Percentiles rank a stretch among this genome's conserved stretches.
phyloP scores from a whole-genome alignment of 2,113 vertebrate genomes.

The Probosciger aterrimus region DNA sequence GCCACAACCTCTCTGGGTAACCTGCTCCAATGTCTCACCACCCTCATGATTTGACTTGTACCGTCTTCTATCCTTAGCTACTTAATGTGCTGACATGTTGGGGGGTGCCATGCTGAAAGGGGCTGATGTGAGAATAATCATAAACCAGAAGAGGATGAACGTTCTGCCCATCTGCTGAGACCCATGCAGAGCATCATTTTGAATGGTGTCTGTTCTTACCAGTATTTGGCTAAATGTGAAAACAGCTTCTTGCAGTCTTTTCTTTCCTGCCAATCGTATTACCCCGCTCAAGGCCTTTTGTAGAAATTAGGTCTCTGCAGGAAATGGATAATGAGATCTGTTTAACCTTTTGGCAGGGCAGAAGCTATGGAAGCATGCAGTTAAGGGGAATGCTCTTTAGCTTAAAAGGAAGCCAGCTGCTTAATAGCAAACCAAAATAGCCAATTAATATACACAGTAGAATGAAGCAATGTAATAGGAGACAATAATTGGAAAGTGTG shows the following conservation, averaged over 20 bases:
- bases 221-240: background rate
- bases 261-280: background rate
- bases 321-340: conserved; percentile 12
- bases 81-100: background rate
- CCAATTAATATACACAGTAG: background rate
- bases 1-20: background rate
- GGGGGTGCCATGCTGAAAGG: background rate
- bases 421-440: background rate
- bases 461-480: background rate
- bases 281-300: background rate
- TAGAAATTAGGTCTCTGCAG: conserved; percentile 15
- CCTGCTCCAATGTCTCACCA: background rate
- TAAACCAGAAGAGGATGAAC: background rate
- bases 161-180: background rate
- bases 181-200: background rate
- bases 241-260: background rate
- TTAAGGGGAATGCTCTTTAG: background rate
- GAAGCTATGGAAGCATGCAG: background rate
- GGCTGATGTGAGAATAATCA: background rate
- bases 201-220: background rate
- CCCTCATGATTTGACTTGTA: background rate
- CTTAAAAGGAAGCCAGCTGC: background rate
- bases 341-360: background rate
- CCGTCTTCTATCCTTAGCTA: background rate
- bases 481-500: background rate